phyloP scores from a whole-genome alignment of 2,113 vertebrate genomes.

The Stigmatopora nigra region DNA sequence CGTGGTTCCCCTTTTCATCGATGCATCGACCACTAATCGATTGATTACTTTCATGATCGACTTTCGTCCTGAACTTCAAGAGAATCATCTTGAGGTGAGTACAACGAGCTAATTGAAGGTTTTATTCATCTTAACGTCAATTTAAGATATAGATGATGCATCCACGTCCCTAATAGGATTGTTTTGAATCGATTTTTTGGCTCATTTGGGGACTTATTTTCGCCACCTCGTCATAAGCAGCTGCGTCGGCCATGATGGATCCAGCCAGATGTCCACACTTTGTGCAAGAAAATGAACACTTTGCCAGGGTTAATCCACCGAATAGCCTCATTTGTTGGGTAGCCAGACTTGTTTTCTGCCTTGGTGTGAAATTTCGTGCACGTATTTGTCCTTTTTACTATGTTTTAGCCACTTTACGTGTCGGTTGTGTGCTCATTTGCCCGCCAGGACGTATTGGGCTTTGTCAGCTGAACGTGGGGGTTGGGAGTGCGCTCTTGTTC shows the following conservation, averaged over 20 bases:
- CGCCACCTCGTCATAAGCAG: constrained; percentile 2
- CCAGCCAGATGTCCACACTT: constrained; percentile 39
- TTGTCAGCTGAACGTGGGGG: constrained; percentile 66
- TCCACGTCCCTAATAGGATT: background rate
- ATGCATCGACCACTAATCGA: background rate
- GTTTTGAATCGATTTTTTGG: background rate
- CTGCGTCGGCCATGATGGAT: constrained; percentile 61
- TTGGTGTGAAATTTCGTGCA: accelerated
- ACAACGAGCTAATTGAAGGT: too few species aligned
- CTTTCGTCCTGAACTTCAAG: constrained; percentile 45
- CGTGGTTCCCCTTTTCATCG: background rate
- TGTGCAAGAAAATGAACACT: constrained; percentile 1
- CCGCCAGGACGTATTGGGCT: constrained; percentile 47
- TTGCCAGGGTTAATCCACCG: background rate
- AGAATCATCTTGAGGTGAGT: constrained; percentile 43
- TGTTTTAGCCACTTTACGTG: constrained; percentile 27
- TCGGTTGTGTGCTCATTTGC: constrained; percentile 41
- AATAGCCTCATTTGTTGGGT: accelerated
- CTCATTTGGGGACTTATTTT: background rate
- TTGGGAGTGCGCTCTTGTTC: constrained; percentile 48
- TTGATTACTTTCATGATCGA: background rate
- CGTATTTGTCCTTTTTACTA: background rate
- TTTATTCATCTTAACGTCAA: background rate
- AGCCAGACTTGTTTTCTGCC: background rate
- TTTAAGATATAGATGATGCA: background rate